phyloP scores from a whole-genome alignment of 1,140 invertebrate species.

The Mamestra configurata region DNA sequence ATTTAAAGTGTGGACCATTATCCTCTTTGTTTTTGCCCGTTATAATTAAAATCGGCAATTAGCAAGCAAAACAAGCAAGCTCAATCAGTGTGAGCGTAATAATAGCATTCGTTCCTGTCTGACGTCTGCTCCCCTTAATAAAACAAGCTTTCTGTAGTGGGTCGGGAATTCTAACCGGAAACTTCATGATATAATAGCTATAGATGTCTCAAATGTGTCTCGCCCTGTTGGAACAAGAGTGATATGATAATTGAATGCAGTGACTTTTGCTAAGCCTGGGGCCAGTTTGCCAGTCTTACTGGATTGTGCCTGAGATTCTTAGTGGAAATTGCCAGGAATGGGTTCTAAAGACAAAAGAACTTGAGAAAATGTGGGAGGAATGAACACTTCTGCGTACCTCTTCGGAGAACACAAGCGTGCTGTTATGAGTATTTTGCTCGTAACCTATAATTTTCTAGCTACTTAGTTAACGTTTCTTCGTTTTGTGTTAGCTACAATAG shows the following conservation, averaged over 20 bases:
- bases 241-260: too few species aligned
- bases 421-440: too few species aligned
- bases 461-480: too few species aligned
- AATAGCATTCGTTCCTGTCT: constrained; percentile 16
- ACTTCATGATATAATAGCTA: not conserved
- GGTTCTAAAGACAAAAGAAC: not conserved
- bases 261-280: too few species aligned
- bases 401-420: not conserved
- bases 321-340: too few species aligned
- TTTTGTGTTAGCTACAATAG: too few species aligned
- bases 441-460: too few species aligned
- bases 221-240: too few species aligned
- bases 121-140: not conserved
- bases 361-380: not conserved
- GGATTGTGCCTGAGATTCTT: too few species aligned
- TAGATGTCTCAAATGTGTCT: not conserved
- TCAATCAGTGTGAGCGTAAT: not conserved
- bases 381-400: too few species aligned
- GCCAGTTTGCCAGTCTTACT: too few species aligned
- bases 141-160: not conserved
- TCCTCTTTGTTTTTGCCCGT: not conserved
- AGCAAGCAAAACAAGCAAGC: not conserved
- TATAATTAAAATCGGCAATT: constrained; percentile 19
- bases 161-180: not conserved
- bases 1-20: not conserved